phyloP scores from a whole-genome alignment of 2,888 invertebrate genomes.

The Euspilapteryx auroguttella region DNA sequence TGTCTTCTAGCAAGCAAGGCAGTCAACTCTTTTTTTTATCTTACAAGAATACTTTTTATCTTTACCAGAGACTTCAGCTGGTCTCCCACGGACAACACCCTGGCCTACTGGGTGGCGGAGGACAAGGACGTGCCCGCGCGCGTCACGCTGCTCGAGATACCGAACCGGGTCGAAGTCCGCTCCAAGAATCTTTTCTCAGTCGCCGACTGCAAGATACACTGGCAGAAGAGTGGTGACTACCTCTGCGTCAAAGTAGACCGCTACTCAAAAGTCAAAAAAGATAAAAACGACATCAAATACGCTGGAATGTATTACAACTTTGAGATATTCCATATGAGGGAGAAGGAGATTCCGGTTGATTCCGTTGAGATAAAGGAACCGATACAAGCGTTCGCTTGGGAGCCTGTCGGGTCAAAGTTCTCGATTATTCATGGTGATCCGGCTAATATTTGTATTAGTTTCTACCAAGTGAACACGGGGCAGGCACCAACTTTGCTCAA shows the following conservation, averaged over 20 bases:
- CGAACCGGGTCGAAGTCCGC: constrained; percentile 84
- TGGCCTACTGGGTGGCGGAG: constrained; percentile 99
- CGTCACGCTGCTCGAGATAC: constrained; percentile 90
- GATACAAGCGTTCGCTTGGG: constrained; percentile 96
- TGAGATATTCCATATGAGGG: constrained; percentile 98
- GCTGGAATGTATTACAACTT: constrained; percentile 97
- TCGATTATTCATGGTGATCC: constrained; percentile 94
- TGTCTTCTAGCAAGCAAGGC: too few relatives aligned
- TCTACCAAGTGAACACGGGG: constrained; percentile 86
- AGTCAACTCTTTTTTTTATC: too few relatives aligned
- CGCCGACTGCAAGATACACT: constrained; percentile 97
- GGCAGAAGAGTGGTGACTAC: constrained; percentile 98
- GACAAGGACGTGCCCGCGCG: constrained; percentile 95
- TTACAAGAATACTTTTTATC: too few relatives aligned
- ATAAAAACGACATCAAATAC: constrained; percentile 92
- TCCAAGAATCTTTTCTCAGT: constrained; percentile 97
- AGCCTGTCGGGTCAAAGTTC: constrained; percentile 94
- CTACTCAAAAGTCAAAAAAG: constrained; percentile 90
- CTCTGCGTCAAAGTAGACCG: constrained; percentile 88
- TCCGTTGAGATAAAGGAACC: constrained; percentile 94
- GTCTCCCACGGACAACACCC: constrained; percentile 95
- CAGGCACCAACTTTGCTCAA: constrained; percentile 87
- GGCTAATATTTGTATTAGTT: constrained; percentile 81
- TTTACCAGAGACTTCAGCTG: constrained; percentile 85
- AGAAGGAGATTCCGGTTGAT: constrained; percentile 97